Conservation (phyloP, 2,888 invertebrate genomes). For the Branchipolynoe longqiensis region DNA sequence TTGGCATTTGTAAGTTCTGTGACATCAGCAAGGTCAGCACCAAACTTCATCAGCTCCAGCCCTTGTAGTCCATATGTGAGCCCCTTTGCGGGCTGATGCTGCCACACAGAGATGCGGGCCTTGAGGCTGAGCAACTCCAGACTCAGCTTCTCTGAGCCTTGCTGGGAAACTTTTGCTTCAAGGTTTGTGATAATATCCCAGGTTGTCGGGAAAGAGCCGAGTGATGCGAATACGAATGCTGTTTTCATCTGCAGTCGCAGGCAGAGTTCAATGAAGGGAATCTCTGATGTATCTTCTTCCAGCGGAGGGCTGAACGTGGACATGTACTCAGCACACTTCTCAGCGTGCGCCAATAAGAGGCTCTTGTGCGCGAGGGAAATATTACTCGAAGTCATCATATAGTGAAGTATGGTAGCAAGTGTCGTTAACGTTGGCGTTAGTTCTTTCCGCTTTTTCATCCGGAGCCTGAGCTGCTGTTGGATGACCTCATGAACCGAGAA, state of each 20-base stretch:
- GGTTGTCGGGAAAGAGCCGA: slow-evolving; percentile 19
- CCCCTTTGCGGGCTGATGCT: not conserved
- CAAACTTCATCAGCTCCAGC: not conserved
- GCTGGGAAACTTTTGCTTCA: not conserved
- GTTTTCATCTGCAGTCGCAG: not conserved
- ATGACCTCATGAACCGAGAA: slow-evolving; percentile 47
- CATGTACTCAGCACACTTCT: slow-evolving; percentile 36
- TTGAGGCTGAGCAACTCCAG: slow-evolving; percentile 25
- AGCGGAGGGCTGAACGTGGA: not conserved
- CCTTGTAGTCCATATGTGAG: not conserved
- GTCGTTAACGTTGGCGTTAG: not conserved
- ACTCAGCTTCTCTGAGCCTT: not conserved
- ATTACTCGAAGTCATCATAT: not conserved
- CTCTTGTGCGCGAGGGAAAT: slow-evolving; percentile 6
- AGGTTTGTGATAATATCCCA: not conserved
- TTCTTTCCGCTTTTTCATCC: not conserved
- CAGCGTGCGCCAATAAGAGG: slow-evolving; percentile 25
- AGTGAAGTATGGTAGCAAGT: slow-evolving; percentile 22
- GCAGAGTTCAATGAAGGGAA: slow-evolving; percentile 2
- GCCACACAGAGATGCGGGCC: slow-evolving; percentile 26
- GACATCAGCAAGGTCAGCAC: not conserved
- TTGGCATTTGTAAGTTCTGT: no score
- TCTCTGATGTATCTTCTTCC: no score
- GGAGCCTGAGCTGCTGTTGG: not conserved
- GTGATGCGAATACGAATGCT: slow-evolving; percentile 20